Conservation (phyloP, 2,888 invertebrate species). For the Liodrosophila aerea region DNA sequence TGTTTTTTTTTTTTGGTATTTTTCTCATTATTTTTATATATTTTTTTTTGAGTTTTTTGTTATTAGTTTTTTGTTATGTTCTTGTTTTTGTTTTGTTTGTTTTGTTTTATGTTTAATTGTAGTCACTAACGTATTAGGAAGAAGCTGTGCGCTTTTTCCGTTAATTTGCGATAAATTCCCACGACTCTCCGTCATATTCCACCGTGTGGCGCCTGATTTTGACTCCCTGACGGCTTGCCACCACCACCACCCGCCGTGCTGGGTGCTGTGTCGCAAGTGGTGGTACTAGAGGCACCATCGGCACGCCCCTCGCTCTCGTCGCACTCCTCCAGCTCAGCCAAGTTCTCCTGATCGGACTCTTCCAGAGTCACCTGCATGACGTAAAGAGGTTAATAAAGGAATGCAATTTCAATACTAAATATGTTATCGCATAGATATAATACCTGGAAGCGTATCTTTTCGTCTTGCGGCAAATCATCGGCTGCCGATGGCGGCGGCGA, state of each 20-base stretch:
- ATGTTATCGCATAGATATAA: too few relatives aligned
- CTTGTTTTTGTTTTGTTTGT: conserved; percentile 30
- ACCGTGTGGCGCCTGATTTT: conserved; percentile 85
- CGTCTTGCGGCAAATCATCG: conserved; percentile 84
- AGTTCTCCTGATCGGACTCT: conserved; percentile 84
- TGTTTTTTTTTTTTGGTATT: conserved; percentile 42
- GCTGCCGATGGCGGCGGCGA: conserved; percentile 90
- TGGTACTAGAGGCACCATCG: conserved; percentile 62
- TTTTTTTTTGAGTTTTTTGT: conserved; percentile 30
- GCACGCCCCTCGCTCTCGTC: conserved; percentile 80
- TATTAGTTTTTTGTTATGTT: conserved; percentile 41
- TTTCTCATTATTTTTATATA: conserved; percentile 4
- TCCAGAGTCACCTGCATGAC: conserved; percentile 90
- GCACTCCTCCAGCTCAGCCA: conserved; percentile 87
- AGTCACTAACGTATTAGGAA: conserved; percentile 90
- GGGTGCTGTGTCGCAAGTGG: conserved; percentile 54
- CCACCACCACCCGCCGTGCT: conserved; percentile 25
- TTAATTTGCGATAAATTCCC: conserved; percentile 94
- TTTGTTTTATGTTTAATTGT: conserved; percentile 56
- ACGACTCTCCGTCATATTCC: conserved; percentile 97
- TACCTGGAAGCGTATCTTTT: conserved; percentile 89
- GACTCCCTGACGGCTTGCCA: conserved; percentile 82
- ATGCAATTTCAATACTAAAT: too few relatives aligned
- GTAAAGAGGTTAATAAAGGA: too few relatives aligned
- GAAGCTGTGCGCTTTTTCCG: conserved; percentile 94